Evolutionary conservation across 2,113 vertebrate species (phyloP).

Genomic region (Oenanthe melanoleuca): DNA sequence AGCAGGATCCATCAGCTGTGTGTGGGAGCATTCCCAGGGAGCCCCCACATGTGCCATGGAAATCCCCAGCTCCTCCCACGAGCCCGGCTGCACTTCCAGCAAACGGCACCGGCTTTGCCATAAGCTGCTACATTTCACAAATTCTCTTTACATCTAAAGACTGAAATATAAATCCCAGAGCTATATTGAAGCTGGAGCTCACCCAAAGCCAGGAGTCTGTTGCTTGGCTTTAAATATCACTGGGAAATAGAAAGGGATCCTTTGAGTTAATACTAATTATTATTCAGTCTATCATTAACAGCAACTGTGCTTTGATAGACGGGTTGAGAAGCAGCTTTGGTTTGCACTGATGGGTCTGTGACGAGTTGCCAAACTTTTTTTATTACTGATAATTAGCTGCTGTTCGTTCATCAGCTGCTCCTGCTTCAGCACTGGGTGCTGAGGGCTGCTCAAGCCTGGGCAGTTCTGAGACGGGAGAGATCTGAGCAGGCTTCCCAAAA

Average conservation of each 20-base stretch:
- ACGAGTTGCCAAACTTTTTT: slow-evolving; percentile 54
- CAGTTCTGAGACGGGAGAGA: background rate
- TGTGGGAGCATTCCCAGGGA: background rate
- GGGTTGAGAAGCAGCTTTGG: slow-evolving; percentile 3
- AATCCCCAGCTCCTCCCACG: slow-evolving; percentile 33
- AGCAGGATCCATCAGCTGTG: background rate
- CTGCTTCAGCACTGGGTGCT: background rate
- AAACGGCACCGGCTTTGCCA: background rate
- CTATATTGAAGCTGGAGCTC: background rate
- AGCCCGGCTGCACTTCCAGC: background rate
- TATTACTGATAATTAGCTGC: slow-evolving; percentile 15
- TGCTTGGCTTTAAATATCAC: background rate
- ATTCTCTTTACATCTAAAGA: background rate
- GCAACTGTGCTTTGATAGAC: slow-evolving; percentile 15
- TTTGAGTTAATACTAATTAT: slow-evolving; percentile 9
- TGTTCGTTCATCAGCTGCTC: background rate
- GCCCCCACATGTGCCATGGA: background rate
- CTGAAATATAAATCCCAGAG: background rate
- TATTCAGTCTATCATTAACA: slow-evolving; percentile 24
- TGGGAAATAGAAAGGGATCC: background rate
- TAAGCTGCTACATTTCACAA: background rate
- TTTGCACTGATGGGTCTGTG: background rate
- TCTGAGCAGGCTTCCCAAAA: background rate
- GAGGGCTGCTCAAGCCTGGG: background rate
- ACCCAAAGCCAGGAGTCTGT: background rate